A percentile compares a stretch with the other conserved stretches of the same genome.
phyloP scores from a whole-genome alignment of 2,797 vertebrate genomes.

The Calcarius lapponicus region DNA sequence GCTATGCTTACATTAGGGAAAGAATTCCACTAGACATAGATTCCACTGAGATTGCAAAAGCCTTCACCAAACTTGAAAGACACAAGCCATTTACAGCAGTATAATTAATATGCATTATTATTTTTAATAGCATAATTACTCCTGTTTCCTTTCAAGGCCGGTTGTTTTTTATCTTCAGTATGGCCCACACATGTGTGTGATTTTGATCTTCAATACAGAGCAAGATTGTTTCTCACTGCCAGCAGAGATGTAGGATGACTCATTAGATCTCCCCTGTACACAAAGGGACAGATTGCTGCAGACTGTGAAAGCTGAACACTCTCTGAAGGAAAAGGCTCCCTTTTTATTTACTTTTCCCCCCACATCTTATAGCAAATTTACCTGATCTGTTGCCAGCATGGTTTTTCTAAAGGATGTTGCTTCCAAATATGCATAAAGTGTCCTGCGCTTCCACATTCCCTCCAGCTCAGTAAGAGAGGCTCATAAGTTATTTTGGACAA shows the following conservation, averaged over 20 bases:
- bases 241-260: neutral
- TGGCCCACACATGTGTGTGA: neutral
- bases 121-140: neutral
- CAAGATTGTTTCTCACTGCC: neutral
- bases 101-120: neutral
- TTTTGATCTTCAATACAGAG: neutral
- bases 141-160: neutral
- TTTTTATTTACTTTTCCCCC: neutral
- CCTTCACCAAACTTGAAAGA: neutral
- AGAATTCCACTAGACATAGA: neutral
- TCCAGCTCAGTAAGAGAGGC: neutral
- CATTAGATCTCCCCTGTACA: neutral
- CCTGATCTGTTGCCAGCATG: neutral
- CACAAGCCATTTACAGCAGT: neutral
- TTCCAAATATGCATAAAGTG: neutral
- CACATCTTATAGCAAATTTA: neutral
- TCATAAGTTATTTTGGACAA: neutral
- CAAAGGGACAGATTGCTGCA: neutral
- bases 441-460: neutral
- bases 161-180: neutral
- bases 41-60: neutral
- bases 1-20: neutral
- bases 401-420: neutral
- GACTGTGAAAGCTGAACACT: neutral
- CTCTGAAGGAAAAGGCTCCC: neutral